Percentiles rank a stretch among this genome's conserved stretches.
phyloP scores from a whole-genome alignment of 2,113 vertebrate species.

The Mionectes macconnelli region DNA sequence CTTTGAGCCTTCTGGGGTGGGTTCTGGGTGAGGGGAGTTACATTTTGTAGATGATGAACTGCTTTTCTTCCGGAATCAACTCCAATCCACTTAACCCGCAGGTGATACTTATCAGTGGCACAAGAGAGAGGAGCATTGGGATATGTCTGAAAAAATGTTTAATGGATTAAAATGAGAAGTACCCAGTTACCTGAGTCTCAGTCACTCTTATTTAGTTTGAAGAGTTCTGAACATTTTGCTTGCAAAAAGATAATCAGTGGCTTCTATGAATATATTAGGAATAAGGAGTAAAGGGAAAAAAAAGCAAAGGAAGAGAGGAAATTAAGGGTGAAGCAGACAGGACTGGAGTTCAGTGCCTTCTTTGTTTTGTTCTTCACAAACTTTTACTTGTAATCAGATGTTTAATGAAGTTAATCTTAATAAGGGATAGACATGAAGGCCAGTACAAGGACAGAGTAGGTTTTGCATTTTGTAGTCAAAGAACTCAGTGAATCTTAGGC shows the following conservation, averaged over 20 bases:
- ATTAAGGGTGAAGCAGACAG: not conserved
- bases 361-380: not conserved
- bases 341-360: not conserved
- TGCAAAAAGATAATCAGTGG: not conserved
- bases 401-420: not conserved
- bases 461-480: not conserved
- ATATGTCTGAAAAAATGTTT: not conserved
- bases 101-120: not conserved
- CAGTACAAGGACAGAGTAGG: not conserved
- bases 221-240: not conserved
- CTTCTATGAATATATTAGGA: not conserved
- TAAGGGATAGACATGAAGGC: not conserved
- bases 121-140: fast-evolving
- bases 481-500: not conserved
- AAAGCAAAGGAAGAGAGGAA: not conserved
- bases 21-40: not conserved
- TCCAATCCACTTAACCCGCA: not conserved
- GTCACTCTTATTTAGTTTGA: not conserved
- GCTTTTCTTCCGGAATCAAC: not conserved
- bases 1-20: not conserved
- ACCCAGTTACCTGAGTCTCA: not conserved
- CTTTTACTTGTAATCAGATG: not conserved
- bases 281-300: not conserved
- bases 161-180: not conserved
- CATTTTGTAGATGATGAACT: not conserved